Evolutionary conservation across 2,888 invertebrate genomes (phyloP).

Genomic region (Lomographa bimaculata): DNA sequence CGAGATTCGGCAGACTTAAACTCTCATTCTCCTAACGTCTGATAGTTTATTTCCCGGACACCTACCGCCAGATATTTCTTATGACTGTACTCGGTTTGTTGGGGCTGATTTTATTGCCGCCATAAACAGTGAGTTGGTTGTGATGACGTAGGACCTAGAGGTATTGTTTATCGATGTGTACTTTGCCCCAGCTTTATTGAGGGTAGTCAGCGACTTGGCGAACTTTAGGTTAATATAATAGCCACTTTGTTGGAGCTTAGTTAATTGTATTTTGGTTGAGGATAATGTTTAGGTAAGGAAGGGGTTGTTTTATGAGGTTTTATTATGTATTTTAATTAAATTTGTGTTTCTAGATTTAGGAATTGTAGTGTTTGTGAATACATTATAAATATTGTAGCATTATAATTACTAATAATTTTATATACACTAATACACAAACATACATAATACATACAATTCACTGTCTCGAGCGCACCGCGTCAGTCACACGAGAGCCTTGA

Average conservation of each 20-base stretch:
- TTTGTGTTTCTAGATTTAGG: too few species aligned
- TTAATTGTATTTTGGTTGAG: slow-evolving; percentile 3
- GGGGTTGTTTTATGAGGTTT: too few species aligned
- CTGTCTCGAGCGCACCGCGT: too few species aligned
- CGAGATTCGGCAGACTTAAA: slow-evolving; percentile 74
- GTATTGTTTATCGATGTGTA: slow-evolving; percentile 29
- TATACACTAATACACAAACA: too few species aligned
- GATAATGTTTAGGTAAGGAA: background rate
- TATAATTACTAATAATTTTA: too few species aligned
- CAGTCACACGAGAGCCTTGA: too few species aligned
- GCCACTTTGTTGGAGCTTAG: slow-evolving; percentile 12
- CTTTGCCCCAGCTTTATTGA: slow-evolving; percentile 21
- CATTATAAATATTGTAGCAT: too few species aligned
- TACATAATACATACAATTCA: too few species aligned
- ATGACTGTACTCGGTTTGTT: slow-evolving; percentile 50
- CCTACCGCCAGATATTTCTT: slow-evolving; percentile 63
- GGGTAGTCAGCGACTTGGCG: slow-evolving; percentile 16
- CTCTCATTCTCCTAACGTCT: slow-evolving; percentile 70
- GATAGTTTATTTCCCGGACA: slow-evolving; percentile 69
- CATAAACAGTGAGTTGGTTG: slow-evolving; percentile 27
- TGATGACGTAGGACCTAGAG: slow-evolving; percentile 28
- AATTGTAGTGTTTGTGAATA: too few species aligned
- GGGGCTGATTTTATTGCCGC: slow-evolving; percentile 41
- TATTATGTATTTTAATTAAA: too few species aligned
- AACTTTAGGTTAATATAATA: slow-evolving; percentile 23